phyloP scores from a whole-genome alignment of 2,888 invertebrate species.

The Ennomos quercinarius region DNA sequence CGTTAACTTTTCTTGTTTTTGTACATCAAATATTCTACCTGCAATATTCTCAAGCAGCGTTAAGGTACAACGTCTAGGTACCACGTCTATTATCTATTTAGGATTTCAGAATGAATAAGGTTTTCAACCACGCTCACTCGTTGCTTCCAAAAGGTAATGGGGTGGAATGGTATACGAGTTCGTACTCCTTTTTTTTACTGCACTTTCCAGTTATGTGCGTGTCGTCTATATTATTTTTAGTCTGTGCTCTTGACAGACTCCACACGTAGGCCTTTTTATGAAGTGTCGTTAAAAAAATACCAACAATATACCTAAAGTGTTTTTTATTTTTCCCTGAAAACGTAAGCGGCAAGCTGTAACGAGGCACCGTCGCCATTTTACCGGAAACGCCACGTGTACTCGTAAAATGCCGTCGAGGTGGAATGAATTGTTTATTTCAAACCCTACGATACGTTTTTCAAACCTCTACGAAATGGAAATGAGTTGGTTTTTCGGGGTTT shows the following conservation, averaged over 20 bases:
- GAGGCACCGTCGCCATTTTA: slow-evolving; percentile 20
- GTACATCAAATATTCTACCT: too few species aligned
- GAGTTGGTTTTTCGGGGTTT: slow-evolving; percentile 1
- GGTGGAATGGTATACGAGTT: too few species aligned
- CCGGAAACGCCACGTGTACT: slow-evolving; percentile 33
- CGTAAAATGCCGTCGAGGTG: slow-evolving; percentile 14
- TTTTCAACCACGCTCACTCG: too few species aligned
- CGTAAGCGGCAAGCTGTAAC: slow-evolving; percentile 8
- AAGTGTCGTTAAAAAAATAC: slow-evolving; percentile 21
- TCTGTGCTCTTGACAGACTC: background rate
- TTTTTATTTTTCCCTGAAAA: slow-evolving; percentile 18
- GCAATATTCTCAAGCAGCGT: too few species aligned
- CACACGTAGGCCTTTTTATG: slow-evolving; percentile 11
- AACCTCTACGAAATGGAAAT: slow-evolving; percentile 12
- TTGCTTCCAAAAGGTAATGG: too few species aligned
- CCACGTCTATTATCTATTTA: too few species aligned
- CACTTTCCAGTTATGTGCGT: too few species aligned
- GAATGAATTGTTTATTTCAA: slow-evolving; percentile 36
- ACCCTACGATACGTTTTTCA: slow-evolving; percentile 10
- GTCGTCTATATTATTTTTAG: too few species aligned
- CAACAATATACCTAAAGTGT: slow-evolving; percentile 19
- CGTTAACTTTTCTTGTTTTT: too few species aligned
- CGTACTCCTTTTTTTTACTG: too few species aligned
- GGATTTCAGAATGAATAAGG: too few species aligned
- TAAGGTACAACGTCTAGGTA: too few species aligned